Conservation (phyloP, 1,140 invertebrate genomes). For the Zophobas atratus region DNA sequence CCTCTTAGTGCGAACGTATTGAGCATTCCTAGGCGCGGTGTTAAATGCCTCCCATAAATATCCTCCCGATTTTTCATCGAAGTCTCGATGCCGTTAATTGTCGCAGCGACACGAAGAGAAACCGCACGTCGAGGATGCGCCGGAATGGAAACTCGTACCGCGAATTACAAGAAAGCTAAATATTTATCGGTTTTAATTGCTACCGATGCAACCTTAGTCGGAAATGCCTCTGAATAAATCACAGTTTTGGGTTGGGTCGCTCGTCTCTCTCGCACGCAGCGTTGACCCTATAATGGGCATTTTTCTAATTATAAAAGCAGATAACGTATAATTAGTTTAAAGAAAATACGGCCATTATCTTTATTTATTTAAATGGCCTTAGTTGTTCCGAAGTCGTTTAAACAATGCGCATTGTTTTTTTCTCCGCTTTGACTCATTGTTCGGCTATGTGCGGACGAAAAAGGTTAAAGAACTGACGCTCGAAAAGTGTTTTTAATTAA, state of each 20-base stretch:
- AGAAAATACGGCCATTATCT: slow-evolving; percentile 39
- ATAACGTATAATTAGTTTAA: slow-evolving; percentile 39
- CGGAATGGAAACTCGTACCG: not conserved
- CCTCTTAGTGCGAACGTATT: slow-evolving; percentile 26
- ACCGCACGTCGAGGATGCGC: too few relatives aligned
- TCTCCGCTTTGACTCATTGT: slow-evolving; percentile 37
- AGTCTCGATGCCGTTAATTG: slow-evolving; percentile 20
- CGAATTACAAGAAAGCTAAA: slow-evolving; percentile 25
- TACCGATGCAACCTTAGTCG: slow-evolving; percentile 9
- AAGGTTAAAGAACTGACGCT: slow-evolving; percentile 31
- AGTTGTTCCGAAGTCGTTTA: slow-evolving; percentile 24
- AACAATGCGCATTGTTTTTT: slow-evolving; percentile 42
- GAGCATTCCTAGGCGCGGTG: slow-evolving; percentile 38
- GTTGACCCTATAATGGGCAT: slow-evolving; percentile 23
- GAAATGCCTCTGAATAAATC: slow-evolving; percentile 34
- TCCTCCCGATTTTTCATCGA: slow-evolving; percentile 7
- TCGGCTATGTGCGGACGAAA: slow-evolving; percentile 33
- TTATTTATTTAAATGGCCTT: slow-evolving; percentile 41
- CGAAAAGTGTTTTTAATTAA: slow-evolving; percentile 34
- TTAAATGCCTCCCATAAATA: slow-evolving; percentile 19
- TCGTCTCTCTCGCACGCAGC: slow-evolving; percentile 1
- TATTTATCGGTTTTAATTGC: slow-evolving; percentile 28
- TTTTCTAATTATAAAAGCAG: slow-evolving; percentile 38
- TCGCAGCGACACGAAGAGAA: not conserved
- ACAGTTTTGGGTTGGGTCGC: slow-evolving; percentile 22